phyloP scores from a whole-genome alignment of 2,797 vertebrate species.

The Pyrocephalus nanus region DNA sequence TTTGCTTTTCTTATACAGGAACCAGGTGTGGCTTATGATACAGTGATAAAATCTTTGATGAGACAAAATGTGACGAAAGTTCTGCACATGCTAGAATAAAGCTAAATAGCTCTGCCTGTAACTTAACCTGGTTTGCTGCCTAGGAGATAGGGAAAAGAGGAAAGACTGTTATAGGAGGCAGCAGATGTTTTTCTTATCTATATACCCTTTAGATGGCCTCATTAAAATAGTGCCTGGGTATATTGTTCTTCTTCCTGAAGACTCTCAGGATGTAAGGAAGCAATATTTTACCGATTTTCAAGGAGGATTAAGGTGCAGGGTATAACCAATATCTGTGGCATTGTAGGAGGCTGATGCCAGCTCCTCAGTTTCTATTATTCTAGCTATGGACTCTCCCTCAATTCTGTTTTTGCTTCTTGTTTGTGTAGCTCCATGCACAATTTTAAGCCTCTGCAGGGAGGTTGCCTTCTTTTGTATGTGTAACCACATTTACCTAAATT shows the following conservation, averaged over 20 bases:
- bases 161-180: neutral
- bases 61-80: slow-evolving; percentile 11
- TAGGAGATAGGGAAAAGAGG: slow-evolving; percentile 28
- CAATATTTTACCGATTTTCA: slow-evolving; percentile 5
- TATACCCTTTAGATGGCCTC: slow-evolving; percentile 18
- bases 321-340: neutral
- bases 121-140: slow-evolving; percentile 1
- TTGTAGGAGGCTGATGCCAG: neutral
- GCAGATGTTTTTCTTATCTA: slow-evolving; percentile 48
- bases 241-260: slow-evolving; percentile 29
- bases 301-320: neutral
- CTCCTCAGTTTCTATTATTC: neutral
- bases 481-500: neutral
- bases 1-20: slow-evolving; percentile 39
- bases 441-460: neutral
- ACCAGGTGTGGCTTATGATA: slow-evolving; percentile 49
- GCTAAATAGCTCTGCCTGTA: slow-evolving; percentile 1
- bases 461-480: neutral
- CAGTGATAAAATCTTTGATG: slow-evolving; percentile 48
- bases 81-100: slow-evolving; percentile 1
- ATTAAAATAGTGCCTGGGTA: neutral
- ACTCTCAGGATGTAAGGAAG: neutral
- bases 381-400: neutral
- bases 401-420: neutral
- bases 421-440: neutral